A percentile compares a stretch with the other conserved stretches of the same genome.
Evolutionary conservation across 2,113 vertebrate species (phyloP).

Genomic region (Oncorhynchus nerka): DNA sequence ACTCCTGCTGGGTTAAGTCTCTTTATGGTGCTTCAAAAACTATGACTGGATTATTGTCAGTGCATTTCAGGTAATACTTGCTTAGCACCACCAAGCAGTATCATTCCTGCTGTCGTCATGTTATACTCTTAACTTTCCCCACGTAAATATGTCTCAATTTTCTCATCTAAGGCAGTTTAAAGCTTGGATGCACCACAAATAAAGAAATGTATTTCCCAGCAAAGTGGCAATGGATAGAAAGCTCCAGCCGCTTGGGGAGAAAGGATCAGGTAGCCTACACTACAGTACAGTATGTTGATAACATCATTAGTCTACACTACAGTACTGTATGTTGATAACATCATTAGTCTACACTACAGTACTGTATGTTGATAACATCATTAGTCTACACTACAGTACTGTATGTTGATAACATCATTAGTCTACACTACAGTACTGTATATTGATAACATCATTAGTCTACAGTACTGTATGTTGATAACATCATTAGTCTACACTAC

Average conservation of each 20-base stretch:
- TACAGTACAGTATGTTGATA: too few species aligned
- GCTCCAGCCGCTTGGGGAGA: neutral
- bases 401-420: too few species aligned
- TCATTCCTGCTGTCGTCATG: neutral
- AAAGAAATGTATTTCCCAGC: neutral
- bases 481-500: too few species aligned
- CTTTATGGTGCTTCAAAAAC: neutral
- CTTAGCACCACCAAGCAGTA: neutral
- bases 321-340: too few species aligned
- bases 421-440: too few species aligned
- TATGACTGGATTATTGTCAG: neutral
- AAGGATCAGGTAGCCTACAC: too few species aligned
- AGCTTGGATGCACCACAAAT: neutral
- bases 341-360: too few species aligned
- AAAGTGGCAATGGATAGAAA: neutral
- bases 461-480: too few species aligned
- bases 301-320: too few species aligned
- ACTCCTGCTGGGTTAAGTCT: neutral
- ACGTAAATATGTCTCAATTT: neutral
- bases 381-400: too few species aligned
- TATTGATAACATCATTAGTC: too few species aligned
- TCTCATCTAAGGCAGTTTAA: neutral
- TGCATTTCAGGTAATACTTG: neutral
- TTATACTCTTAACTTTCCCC: neutral
- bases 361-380: too few species aligned